Base-by-base conservation (phyloP, 2,888 invertebrate genomes). In the Drosophila melanosoma region DNA sequence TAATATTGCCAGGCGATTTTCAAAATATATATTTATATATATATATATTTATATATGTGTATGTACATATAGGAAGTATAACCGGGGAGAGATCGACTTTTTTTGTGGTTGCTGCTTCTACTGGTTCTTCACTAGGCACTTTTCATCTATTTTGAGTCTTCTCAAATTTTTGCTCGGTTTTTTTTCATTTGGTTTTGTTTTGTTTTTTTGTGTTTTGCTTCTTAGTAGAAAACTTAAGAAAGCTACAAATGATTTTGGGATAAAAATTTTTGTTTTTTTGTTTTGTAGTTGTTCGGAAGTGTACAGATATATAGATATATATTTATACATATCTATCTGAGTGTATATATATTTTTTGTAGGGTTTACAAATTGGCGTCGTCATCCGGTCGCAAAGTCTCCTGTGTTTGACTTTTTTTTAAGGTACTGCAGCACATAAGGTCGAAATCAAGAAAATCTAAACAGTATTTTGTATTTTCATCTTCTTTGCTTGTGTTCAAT, bases 351-450 rank as follows among this genome's bases (percentile, higher is more conserved):
- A 6, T 54, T 29, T 49, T 11, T 64, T 58, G 33, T 54, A 38
- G 79, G 69, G 53, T 10, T 74, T 74, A 40, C 49, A 59, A 59
- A 61, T 77, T 77, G 80, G 81, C 81, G 72, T 71, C 66, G 52
- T 79, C 58, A 65, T 49, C 60, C 63, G 33, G 63, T 33, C 33
- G 52, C 60, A 52, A 67, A 67, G 70, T 70, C 58, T 56, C 26
- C 64, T 26, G 48, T 45, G 11, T 56, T 49, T 65, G 74, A 69
- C 62, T 79, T 65, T 63, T 51, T 29, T 57, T 71, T 69, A 84
- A 85, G 85, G 85, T 85, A 85, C 85, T 89, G 84, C 82, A 82
- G 85, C 80, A 82, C 70, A 68, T 73, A 77, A 68, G 57, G 69
- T 71, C 69, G 53, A 76, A 79, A 69, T 59, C 48, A 72, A 61